These are phyloP conservation scores for Drosophila maculinotata DNA, from an alignment of 2,888 invertebrate species.

Conservation along the genomic window DNA sequence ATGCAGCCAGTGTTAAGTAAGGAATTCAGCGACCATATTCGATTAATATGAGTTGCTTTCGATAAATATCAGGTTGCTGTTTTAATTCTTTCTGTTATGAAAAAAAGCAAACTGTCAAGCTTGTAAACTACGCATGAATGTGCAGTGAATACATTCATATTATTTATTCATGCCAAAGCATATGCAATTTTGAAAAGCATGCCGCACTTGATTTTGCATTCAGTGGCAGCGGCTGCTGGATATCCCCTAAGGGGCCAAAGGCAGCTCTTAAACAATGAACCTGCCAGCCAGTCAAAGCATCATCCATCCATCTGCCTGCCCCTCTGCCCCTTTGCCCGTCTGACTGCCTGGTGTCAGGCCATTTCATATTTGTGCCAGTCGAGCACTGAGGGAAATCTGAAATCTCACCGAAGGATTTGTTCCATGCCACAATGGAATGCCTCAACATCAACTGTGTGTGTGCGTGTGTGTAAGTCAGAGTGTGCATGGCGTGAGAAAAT, in stretches of 20 bases:
- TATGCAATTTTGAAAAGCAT: conserved; percentile 43
- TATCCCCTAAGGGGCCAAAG: conserved; percentile 24
- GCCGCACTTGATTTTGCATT: conserved; percentile 29
- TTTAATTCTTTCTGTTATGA: no score
- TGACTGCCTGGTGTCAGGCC: conserved; percentile 40
- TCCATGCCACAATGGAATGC: conserved; percentile 37
- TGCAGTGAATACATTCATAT: conserved; percentile 26
- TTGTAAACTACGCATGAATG: conserved; percentile 21
- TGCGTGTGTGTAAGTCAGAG: background rate
- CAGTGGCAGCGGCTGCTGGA: conserved; percentile 14
- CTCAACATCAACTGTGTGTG: conserved; percentile 10
- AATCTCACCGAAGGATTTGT: conserved; percentile 46
- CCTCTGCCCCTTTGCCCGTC: background rate
- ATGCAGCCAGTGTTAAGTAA: background rate
- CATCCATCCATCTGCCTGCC: conserved; percentile 15
- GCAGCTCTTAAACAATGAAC: conserved; percentile 47
- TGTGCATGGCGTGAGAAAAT: conserved; percentile 37
- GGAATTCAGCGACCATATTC: background rate
- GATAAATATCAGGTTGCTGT: background rate
- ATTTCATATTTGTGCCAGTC: conserved; percentile 43
- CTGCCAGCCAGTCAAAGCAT: conserved; percentile 11
- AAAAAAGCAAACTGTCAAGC: conserved; percentile 11
- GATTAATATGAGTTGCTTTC: background rate
- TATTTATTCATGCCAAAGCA: conserved; percentile 48
- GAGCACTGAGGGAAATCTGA: conserved; percentile 43